Evolutionary conservation across 2,113 vertebrate species (phyloP).

Genomic region (Lucifuga dentata): DNA sequence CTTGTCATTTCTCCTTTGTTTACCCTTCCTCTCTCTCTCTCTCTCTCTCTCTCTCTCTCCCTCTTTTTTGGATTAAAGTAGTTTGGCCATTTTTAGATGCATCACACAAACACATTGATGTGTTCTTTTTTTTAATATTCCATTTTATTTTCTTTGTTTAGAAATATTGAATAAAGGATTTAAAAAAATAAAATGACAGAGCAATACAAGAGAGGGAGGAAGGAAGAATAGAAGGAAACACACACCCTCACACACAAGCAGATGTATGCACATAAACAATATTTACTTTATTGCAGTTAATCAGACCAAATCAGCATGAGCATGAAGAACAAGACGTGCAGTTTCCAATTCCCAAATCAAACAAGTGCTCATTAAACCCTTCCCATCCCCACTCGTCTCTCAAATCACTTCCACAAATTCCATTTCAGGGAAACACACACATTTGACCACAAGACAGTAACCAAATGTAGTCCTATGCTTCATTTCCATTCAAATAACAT

Average conservation of each 20-base stretch:
- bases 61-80: too few relatives aligned
- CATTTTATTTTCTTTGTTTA: conserved; percentile 24
- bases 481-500: conserved; percentile 83
- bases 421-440: conserved; percentile 68
- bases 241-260: too few relatives aligned
- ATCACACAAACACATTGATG: too few relatives aligned
- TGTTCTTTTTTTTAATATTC: conserved; percentile 30
- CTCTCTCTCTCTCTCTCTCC: conserved; percentile 28
- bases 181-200: conserved; percentile 31
- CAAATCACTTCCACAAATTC: conserved; percentile 76
- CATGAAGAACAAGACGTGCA: conserved; percentile 38
- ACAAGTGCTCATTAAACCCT: conserved; percentile 79
- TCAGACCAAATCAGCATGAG: conserved; percentile 58
- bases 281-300: conserved; percentile 53
- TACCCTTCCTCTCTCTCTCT: conserved; percentile 28
- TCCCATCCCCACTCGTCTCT: conserved; percentile 50
- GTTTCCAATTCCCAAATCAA: conserved; percentile 84
- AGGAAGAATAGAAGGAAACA: background rate
- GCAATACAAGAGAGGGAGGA: background rate
- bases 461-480: conserved; percentile 75
- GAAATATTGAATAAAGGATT: conserved; percentile 36
- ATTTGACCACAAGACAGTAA: conserved; percentile 66
- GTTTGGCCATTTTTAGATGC: too few relatives aligned
- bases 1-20: conserved; percentile 58
- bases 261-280: conserved; percentile 1